Percentiles rank a stretch among this genome's conserved stretches.
These are phyloP conservation scores for Stercorarius parasiticus DNA, from an alignment of 2,113 vertebrate species.

Conservation along the genomic window DNA sequence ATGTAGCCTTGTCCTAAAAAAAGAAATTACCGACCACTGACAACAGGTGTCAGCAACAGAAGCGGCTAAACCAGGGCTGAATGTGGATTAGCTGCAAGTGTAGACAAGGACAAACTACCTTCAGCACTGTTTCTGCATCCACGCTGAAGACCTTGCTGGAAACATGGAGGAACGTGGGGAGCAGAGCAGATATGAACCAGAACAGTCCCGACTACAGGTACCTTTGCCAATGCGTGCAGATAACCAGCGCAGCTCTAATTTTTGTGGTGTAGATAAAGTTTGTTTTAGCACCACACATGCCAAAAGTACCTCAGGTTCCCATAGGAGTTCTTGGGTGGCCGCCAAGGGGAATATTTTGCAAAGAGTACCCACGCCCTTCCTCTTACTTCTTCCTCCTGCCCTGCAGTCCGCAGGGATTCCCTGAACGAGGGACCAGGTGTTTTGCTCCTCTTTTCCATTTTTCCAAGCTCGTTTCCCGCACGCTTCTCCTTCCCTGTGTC, in stretches of 20 bases:
- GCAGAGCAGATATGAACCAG: background rate
- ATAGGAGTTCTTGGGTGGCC: background rate
- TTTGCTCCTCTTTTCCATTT: background rate
- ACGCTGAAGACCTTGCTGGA: background rate
- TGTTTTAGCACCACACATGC: background rate
- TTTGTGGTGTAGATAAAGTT: background rate
- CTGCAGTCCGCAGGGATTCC: background rate
- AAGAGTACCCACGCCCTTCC: background rate
- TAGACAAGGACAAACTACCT: background rate
- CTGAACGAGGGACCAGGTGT: background rate
- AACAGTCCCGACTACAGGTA: background rate
- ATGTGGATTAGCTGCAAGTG: constrained; percentile 37
- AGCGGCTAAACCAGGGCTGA: background rate
- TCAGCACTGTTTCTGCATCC: background rate
- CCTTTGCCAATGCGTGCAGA: background rate
- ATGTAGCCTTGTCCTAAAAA: constrained; percentile 19
- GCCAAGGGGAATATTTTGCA: background rate
- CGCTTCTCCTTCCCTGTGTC: background rate
- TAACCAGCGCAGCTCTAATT: background rate
- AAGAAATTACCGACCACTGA: constrained; percentile 53
- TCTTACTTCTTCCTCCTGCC: background rate
- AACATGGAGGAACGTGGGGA: background rate
- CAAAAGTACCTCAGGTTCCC: background rate
- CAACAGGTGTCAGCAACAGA: constrained; percentile 64
- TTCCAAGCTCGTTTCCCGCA: background rate